Base-by-base conservation (phyloP, 1,140 invertebrate genomes). In the Aleiodes sp. region DNA sequence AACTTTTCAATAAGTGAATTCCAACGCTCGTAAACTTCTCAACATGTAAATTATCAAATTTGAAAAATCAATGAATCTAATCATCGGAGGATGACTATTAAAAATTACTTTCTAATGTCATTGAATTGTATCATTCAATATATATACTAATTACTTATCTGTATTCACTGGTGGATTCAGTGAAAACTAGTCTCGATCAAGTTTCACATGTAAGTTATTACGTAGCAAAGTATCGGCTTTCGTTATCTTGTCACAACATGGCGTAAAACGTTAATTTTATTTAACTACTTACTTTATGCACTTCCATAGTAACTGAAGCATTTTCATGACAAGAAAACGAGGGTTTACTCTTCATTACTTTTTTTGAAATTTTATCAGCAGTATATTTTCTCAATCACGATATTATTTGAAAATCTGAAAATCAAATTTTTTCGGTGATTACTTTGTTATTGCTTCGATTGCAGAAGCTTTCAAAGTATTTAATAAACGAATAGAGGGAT, bases 71-170 rank as follows among this genome's bases (percentile, higher is more conserved):
- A n/a, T n/a, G n/a, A n/a, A 62, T 62, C 60, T 21, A 31, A 31
- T 37, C 35, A 62, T 62, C 35, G 31, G 31, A 37, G 16, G 33
- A 37, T 24, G 52, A 56, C 7, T 12, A 62, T 33, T 31, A 19
- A 29, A 62, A 62, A 16, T 39, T 31, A 62, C 60, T 62, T 62
- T 62, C 60, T 16, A 62, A 62, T 62, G 29, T 62, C 19, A 37
- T 62, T 37, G n/a, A 21, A 62, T 33, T 21, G 9, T 62, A 19
- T n/a, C 33, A 33, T 31, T 62, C 31, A 21, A 19, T 33, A 33
- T n/a, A n/a, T 16, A 10, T 62, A 19, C 60, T 62, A 62, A 62
- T 62, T 62, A 62, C 60, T 37, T 12, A 62, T 33, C 28, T 33
- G 16, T 16, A 14, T 62, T 39, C 10, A 31, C 24, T 9, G 7